A percentile compares a stretch with the other conserved stretches of the same genome.
These are phyloP conservation scores for Calephelis perditalis DNA, from an alignment of 2,888 invertebrate species.

Conservation along the genomic window DNA sequence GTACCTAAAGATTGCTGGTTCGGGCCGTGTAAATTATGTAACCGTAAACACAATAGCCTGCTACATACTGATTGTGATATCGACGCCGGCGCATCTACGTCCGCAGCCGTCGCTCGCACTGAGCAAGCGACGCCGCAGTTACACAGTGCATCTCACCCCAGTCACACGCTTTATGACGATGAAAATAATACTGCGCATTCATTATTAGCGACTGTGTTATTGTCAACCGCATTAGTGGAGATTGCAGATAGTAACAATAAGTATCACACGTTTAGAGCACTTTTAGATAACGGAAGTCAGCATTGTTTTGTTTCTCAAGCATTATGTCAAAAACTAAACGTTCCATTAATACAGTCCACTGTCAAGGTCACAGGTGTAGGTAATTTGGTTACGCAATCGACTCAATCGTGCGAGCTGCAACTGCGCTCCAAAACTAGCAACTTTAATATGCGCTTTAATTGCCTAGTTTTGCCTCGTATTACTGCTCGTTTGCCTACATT, in stretches of 20 bases:
- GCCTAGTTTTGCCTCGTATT: conserved; percentile 27
- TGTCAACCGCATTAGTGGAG: conserved; percentile 30
- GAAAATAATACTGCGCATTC: background rate
- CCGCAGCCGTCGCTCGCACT: too few relatives aligned
- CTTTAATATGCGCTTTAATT: conserved; percentile 22
- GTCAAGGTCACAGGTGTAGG: conserved; percentile 17
- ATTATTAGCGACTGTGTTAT: conserved; percentile 22
- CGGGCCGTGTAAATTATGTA: conserved; percentile 25
- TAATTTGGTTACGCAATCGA: too few relatives aligned
- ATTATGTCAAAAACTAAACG: conserved; percentile 26
- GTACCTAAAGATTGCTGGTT: conserved; percentile 12
- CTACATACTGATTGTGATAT: too few relatives aligned
- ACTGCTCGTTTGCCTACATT: conserved; percentile 2
- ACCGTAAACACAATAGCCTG: conserved; percentile 22
- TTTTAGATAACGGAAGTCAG: conserved; percentile 32
- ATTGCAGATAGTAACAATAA: conserved; percentile 19
- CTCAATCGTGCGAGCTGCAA: too few relatives aligned
- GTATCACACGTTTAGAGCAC: conserved; percentile 21
- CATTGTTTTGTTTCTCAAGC: conserved; percentile 29
- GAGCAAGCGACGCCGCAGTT: too few relatives aligned
- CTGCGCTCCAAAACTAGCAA: background rate
- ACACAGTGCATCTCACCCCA: too few relatives aligned
- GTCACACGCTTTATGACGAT: too few relatives aligned
- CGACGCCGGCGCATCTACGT: too few relatives aligned
- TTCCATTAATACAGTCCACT: conserved; percentile 32